Conservation (phyloP, 2,888 invertebrate species). For the Scaptomyza caliginosa region DNA sequence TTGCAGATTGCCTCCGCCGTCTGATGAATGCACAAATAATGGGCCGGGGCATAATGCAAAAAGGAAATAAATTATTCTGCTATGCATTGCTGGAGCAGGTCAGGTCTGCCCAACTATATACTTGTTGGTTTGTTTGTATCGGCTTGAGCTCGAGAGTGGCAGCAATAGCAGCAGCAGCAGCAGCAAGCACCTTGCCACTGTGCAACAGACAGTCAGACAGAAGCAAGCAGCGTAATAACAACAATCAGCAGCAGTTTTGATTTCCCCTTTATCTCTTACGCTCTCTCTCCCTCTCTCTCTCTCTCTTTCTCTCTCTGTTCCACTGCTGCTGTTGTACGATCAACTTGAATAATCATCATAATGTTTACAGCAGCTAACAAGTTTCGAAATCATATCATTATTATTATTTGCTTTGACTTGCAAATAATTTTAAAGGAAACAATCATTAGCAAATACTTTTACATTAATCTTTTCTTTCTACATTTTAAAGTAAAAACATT, state of each 20-base stretch:
- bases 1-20: slow-evolving; percentile 32
- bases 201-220: slow-evolving; percentile 26
- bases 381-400: neutral
- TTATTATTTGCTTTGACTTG: neutral
- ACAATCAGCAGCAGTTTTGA: slow-evolving; percentile 63
- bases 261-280: neutral
- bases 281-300: neutral
- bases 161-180: neutral
- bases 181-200: slow-evolving; percentile 7
- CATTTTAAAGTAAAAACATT: too few relatives aligned
- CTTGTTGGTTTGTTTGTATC: neutral
- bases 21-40: slow-evolving; percentile 70
- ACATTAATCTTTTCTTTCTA: too few relatives aligned
- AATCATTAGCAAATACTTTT: too few relatives aligned
- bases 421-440: too few relatives aligned
- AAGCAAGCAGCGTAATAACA: slow-evolving; percentile 57
- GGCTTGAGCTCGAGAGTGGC: neutral
- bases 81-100: slow-evolving; percentile 13
- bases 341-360: slow-evolving; percentile 33
- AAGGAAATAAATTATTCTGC: slow-evolving; percentile 70
- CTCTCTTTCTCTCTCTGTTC: neutral
- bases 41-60: slow-evolving; percentile 61
- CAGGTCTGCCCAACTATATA: neutral
- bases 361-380: slow-evolving; percentile 30
- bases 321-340: slow-evolving; percentile 23